Base-by-base conservation (phyloP, 2,888 invertebrate genomes). In the Silvanus unidentatus region DNA sequence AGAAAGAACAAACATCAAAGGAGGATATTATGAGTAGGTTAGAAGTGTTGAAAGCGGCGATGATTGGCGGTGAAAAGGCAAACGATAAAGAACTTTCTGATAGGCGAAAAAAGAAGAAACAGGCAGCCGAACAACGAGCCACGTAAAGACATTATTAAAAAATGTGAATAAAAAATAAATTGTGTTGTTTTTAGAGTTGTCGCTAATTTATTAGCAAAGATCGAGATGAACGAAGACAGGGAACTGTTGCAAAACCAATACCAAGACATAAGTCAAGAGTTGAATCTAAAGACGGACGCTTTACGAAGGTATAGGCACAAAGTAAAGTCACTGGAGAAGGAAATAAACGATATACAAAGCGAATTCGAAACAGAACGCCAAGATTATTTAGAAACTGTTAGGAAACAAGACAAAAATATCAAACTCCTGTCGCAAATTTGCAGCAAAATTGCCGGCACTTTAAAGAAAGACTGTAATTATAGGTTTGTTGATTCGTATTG, bases 341-440 rank as follows among this genome's bases (percentile, higher is more conserved):
- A 90, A 68, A 81, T 89, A 14, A 71, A 75, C 3, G 90, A 90
- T 67, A 73, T 91, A 2, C 87, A 88, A 58, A 78, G 84, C 8
- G 90, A 90, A 71, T 90, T 90, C 68, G 86, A 90, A 68, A 74
- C 79, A 43, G 89, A 90, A 63, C 73, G 88, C 1, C 80, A 84
- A n/a, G 88, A 89, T 64, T 90, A 89, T 64, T 69, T 91, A 50
- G 89, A 90, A 61, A 84, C 88, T 1, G 88, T 90, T 27, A 73
- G 89, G 12, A 77, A 81, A 53, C 82, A 88, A 58, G 84, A 87
- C 44, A 78, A 79, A 50, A 81, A 84, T 57, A 63, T 84, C 14
- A 82, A 83, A 65, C 74, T 88, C 35, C 69, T 82, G 51, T 77
- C 80, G 43, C 80, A 81, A 59, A 75, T 84, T n/a, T 62, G 79